These are phyloP conservation scores for Furcula furcula DNA, from an alignment of 2,888 invertebrate genomes.

Conservation along the genomic window DNA sequence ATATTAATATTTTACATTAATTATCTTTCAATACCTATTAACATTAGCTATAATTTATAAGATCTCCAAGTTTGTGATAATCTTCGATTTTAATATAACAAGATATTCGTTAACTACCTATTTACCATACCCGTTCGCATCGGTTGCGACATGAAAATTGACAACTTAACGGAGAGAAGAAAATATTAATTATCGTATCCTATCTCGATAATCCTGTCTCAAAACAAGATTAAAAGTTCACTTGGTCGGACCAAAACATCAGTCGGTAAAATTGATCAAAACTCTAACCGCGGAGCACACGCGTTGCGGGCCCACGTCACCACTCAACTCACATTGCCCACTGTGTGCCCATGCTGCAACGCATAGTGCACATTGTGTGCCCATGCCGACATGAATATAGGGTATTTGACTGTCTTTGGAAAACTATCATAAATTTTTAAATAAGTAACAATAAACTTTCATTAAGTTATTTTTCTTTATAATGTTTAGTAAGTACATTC, in stretches of 20 bases:
- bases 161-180: slow-evolving; percentile 65
- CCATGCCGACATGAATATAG: too few relatives aligned
- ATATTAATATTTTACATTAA: slow-evolving; percentile 72
- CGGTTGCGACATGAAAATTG: slow-evolving; percentile 59
- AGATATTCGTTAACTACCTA: slow-evolving; percentile 79
- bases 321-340: too few relatives aligned
- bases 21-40: slow-evolving; percentile 76
- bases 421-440: too few relatives aligned
- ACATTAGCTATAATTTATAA: slow-evolving; percentile 80
- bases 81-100: slow-evolving; percentile 75
- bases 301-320: slow-evolving; percentile 20
- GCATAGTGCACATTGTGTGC: too few relatives aligned
- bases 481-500: too few relatives aligned
- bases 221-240: slow-evolving; percentile 79
- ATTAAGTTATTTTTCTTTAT: too few relatives aligned
- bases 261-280: slow-evolving; percentile 78
- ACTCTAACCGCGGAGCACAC: slow-evolving; percentile 40
- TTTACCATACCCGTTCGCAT: slow-evolving; percentile 58
- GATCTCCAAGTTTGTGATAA: slow-evolving; percentile 76
- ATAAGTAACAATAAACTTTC: too few relatives aligned
- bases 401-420: too few relatives aligned
- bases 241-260: slow-evolving; percentile 81
- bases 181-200: slow-evolving; percentile 65
- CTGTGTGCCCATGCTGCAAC: too few relatives aligned
- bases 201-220: slow-evolving; percentile 70